These are phyloP conservation scores for Bombus breviceps DNA, from an alignment of 1,140 invertebrate genomes.

Conservation along the genomic window DNA sequence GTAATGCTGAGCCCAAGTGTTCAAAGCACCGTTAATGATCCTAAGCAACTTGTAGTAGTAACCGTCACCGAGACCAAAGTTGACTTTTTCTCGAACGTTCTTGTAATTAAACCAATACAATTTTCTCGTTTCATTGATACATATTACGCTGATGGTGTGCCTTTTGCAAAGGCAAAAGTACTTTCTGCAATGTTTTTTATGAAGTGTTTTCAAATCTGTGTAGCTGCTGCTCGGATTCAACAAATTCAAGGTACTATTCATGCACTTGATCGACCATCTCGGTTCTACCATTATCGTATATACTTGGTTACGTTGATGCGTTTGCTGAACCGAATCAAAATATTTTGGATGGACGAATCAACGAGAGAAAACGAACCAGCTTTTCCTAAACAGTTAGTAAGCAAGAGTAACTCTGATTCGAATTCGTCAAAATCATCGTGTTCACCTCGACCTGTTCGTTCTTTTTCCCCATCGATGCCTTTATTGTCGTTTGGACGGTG, in stretches of 20 bases:
- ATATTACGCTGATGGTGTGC: constrained; percentile 81
- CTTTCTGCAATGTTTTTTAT: constrained; percentile 78
- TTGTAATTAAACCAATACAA: constrained; percentile 80
- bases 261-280: constrained; percentile 73
- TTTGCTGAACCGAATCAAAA: not conserved
- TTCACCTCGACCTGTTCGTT: not conserved
- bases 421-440: not conserved
- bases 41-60: constrained; percentile 79
- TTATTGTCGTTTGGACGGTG: constrained; percentile 55
- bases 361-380: not conserved
- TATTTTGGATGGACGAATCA: no score
- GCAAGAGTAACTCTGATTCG: not conserved
- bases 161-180: constrained; percentile 79
- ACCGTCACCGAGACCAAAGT: constrained; percentile 76
- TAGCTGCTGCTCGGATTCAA: constrained; percentile 75
- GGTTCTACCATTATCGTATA: constrained; percentile 80
- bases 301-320: constrained; percentile 38
- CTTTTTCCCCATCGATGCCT: constrained; percentile 21
- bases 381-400: not conserved
- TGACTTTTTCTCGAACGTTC: constrained; percentile 79
- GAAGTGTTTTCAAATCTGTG: constrained; percentile 75
- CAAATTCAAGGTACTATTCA: constrained; percentile 76
- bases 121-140: constrained; percentile 78
- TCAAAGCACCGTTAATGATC: constrained; percentile 76
- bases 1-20: constrained; percentile 76